phyloP scores from a whole-genome alignment of 2,113 vertebrate genomes.

The Cacatua alba region DNA sequence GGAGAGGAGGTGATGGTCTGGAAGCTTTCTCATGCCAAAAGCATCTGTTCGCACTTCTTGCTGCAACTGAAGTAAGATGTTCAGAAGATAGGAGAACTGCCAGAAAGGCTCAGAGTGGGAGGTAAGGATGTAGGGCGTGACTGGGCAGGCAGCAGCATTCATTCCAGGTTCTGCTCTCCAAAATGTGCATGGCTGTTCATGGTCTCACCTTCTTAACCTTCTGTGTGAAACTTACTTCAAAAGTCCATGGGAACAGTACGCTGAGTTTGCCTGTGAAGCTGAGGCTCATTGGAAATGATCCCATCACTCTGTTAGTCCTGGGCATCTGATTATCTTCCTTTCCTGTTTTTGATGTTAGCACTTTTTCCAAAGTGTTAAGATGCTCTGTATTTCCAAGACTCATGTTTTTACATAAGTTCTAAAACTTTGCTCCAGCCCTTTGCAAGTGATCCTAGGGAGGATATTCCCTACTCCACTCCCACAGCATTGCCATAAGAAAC shows the following conservation, averaged over 20 bases:
- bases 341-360: not conserved
- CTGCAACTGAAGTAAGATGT: not conserved
- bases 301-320: not conserved
- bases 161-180: not conserved
- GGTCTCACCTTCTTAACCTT: not conserved
- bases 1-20: not conserved
- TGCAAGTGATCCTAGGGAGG: not conserved
- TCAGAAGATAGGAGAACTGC: not conserved
- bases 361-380: not conserved
- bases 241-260: not conserved
- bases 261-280: not conserved
- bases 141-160: not conserved
- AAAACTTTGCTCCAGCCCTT: not conserved
- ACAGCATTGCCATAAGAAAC: not conserved
- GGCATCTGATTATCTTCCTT: not conserved
- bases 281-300: not conserved
- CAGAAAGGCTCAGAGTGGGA: not conserved
- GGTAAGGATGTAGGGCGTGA: not conserved
- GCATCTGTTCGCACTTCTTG: not conserved
- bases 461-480: not conserved
- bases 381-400: not conserved
- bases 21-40: not conserved
- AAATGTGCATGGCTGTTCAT: fast-evolving
- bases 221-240: not conserved
- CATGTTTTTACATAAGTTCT: not conserved